Conservation (phyloP, 23 tunicate genomes). For the Ciona savignyi region DNA sequence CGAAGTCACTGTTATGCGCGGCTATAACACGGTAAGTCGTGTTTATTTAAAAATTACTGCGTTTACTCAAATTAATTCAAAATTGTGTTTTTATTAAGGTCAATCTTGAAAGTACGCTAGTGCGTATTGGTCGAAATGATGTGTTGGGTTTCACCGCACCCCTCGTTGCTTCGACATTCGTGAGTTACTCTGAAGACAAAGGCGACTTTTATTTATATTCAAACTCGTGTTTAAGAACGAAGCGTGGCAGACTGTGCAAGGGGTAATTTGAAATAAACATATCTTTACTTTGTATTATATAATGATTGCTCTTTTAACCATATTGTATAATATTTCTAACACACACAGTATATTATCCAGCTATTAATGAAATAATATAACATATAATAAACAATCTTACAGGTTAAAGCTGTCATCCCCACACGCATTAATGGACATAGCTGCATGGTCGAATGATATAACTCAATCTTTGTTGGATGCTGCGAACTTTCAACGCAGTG, state of each 20-base stretch:
- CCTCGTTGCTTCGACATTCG: background rate
- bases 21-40: slow-evolving; percentile 8
- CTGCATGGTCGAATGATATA: slow-evolving; percentile 4
- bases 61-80: no score
- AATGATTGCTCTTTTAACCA: no score
- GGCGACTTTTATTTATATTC: slow-evolving; percentile 15
- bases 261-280: background rate
- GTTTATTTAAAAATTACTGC: no score
- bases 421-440: background rate
- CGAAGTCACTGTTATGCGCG: background rate
- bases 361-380: no score
- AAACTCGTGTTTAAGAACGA: background rate
- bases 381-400: no score
- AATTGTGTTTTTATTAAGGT: background rate
- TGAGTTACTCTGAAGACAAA: slow-evolving; percentile 7
- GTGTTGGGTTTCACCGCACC: slow-evolving; percentile 14
- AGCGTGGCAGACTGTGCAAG: slow-evolving; percentile 11
- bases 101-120: no score
- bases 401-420: slow-evolving; percentile 12
- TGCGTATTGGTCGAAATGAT: background rate
- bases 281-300: no score
- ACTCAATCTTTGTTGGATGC: background rate
- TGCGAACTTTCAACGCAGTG: slow-evolving; percentile 8
- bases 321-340: no score
- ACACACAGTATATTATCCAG: no score